A percentile compares a stretch with the other conserved stretches of the same genome.
Evolutionary conservation across 1,140 invertebrate genomes (phyloP).

Genomic region (Cyrtorhinus lividipennis): DNA sequence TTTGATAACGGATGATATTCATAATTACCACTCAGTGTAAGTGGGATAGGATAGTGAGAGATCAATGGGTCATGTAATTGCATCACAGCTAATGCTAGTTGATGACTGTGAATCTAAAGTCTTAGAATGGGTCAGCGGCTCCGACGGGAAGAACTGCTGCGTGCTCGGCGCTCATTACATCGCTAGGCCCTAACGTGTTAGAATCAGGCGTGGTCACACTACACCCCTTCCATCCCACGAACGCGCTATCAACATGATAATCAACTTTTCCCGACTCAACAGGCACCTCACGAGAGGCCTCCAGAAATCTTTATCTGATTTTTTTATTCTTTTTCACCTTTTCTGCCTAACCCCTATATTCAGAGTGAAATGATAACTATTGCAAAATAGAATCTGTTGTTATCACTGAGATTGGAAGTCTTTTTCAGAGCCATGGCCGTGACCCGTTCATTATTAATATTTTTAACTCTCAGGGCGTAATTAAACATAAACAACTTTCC

Average conservation of each 20-base stretch:
- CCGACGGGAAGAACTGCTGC: background rate
- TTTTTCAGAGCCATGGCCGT: background rate
- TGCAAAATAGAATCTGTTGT: background rate
- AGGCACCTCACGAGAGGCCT: background rate
- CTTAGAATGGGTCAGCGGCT: background rate
- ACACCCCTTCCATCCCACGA: background rate
- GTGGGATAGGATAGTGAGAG: no score
- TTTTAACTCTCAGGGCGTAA: background rate
- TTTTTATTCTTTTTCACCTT: background rate
- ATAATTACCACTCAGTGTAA: no score
- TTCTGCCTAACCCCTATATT: background rate
- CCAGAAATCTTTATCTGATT: background rate
- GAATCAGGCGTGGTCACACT: conserved; percentile 5
- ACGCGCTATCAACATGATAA: conserved; percentile 6
- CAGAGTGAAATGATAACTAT: background rate
- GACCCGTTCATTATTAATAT: background rate
- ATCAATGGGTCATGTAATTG: no score
- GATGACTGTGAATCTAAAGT: no score
- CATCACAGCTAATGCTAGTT: no score
- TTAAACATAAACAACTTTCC: background rate
- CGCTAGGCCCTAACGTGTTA: conserved; percentile 1
- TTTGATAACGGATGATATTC: no score
- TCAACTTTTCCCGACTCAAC: conserved; percentile 5
- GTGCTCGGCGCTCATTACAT: background rate
- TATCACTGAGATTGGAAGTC: background rate